A percentile compares a stretch with the other conserved stretches of the same genome.
Evolutionary conservation across 2,888 invertebrate species (phyloP).

Genomic region (Carpatolechia fugitivella): DNA sequence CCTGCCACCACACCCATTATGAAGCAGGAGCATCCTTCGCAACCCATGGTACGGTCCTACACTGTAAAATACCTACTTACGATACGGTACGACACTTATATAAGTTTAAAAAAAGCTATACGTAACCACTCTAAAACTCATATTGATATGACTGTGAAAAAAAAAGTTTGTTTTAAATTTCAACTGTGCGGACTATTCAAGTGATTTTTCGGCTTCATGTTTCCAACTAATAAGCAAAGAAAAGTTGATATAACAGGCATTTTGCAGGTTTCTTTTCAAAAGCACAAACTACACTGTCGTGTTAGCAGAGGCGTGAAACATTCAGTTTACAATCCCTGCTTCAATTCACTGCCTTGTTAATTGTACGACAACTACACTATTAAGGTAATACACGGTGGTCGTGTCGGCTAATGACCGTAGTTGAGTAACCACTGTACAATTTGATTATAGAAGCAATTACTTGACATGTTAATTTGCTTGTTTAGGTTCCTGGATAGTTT

Average conservation of each 20-base stretch:
- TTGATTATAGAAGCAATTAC: neutral
- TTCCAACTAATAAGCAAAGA: too few relatives aligned
- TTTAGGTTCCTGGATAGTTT: too few relatives aligned
- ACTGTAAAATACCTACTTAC: too few relatives aligned
- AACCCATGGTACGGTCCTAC: constrained; percentile 78
- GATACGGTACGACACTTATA: too few relatives aligned
- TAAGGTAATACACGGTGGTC: neutral
- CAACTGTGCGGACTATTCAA: too few relatives aligned
- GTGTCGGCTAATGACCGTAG: neutral
- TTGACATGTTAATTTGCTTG: neutral
- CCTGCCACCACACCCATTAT: constrained; percentile 69
- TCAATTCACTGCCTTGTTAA: neutral
- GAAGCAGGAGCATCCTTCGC: constrained; percentile 75
- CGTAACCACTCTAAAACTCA: too few relatives aligned
- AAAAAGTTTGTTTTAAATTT: too few relatives aligned
- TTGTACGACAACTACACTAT: neutral
- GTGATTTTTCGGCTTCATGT: too few relatives aligned
- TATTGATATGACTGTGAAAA: too few relatives aligned
- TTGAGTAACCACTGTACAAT: neutral
- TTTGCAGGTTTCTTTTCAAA: too few relatives aligned
- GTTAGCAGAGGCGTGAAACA: neutral
- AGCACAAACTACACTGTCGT: neutral
- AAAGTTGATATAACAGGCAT: too few relatives aligned
- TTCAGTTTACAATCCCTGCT: neutral
- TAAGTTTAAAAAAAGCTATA: too few relatives aligned